Base-by-base conservation (phyloP, 2,797 vertebrate species). In the Acipenser oxyrinchus region DNA sequence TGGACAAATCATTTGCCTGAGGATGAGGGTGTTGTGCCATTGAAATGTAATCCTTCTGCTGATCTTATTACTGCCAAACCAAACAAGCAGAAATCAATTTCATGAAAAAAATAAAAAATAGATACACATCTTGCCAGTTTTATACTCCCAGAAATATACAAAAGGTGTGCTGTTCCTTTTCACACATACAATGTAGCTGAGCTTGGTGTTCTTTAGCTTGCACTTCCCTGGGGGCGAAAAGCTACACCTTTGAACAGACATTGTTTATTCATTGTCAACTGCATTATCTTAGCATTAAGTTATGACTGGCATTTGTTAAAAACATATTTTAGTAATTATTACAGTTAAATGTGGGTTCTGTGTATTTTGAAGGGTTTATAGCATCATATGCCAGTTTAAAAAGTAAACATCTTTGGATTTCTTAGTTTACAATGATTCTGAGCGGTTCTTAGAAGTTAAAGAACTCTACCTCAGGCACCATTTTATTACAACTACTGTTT, bases 1-100 rank as follows among this genome's bases (percentile, higher is more conserved):
- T 93, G 92, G 93, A 96, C 94, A 94, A 97, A 96, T 95, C 90
- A 95, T 97, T 97, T 97, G 94, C 94, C 94, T 93, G 92, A 91
- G 94, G 94, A 97, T 95, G 92, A 91, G 90, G 88, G 90, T 94
- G 92, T 86, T 93, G 89, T 92, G 90, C 92, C 92, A 90, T 89
- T 93, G 93, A 95, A 95, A 95, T 87, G 86, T 90, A 94, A 96
- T 95, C 92, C 90, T 87, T 89, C 89, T 88, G 89, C 89, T 93
- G 92, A 92, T 93, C 91, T 93, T 91, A 92, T 95, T 93, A 92
- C 92, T 90, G 90, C 92, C 91, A 94, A 95, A 88, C 85, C 85
- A 94, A 96, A 95, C 88, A 89, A 86, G 91, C 89, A 90, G 87
- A 92, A 94, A 95, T 93, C 91, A 92, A 90, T 89, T 92, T 91